These are phyloP conservation scores for Pampusana beccarii DNA, from an alignment of 2,113 vertebrate genomes.

Conservation along the genomic window DNA sequence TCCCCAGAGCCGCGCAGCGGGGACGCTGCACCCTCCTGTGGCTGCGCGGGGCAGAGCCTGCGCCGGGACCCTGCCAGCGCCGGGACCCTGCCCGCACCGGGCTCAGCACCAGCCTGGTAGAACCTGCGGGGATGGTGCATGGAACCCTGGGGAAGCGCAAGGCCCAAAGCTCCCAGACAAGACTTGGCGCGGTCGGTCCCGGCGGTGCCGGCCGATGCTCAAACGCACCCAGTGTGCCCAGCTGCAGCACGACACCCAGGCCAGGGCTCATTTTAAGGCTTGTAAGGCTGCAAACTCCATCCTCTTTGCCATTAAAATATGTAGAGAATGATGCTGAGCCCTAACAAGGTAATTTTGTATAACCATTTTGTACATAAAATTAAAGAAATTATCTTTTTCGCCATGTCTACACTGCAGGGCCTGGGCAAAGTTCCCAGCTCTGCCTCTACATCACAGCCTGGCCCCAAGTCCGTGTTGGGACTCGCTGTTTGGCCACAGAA, in stretches of 20 bases:
- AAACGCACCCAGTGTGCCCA: not conserved
- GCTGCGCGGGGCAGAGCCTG: not conserved
- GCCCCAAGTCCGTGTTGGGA: conserved; percentile 14
- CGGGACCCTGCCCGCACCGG: rapidly evolving
- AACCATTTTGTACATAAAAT: not conserved
- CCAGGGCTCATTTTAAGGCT: not conserved
- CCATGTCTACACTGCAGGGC: conserved; percentile 1
- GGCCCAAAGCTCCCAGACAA: rapidly evolving
- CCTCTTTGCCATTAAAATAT: not conserved
- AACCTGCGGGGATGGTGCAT: not conserved
- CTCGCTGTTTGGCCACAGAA: conserved; percentile 8
- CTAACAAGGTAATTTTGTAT: not conserved
- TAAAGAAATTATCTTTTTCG: not conserved
- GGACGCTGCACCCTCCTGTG: conserved; percentile 28
- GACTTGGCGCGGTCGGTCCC: rapidly evolving
- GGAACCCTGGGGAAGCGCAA: not conserved
- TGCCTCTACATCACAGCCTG: conserved; percentile 51
- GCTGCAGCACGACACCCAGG: not conserved
- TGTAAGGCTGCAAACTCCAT: not conserved
- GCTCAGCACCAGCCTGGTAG: not conserved
- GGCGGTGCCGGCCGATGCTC: rapidly evolving
- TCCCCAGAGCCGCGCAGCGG: not conserved
- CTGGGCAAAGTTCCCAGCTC: conserved; percentile 49
- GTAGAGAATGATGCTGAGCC: not conserved
- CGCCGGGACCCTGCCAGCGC: rapidly evolving